Conservation (phyloP, 2,888 invertebrate genomes). For the Antheraea assamensis region DNA sequence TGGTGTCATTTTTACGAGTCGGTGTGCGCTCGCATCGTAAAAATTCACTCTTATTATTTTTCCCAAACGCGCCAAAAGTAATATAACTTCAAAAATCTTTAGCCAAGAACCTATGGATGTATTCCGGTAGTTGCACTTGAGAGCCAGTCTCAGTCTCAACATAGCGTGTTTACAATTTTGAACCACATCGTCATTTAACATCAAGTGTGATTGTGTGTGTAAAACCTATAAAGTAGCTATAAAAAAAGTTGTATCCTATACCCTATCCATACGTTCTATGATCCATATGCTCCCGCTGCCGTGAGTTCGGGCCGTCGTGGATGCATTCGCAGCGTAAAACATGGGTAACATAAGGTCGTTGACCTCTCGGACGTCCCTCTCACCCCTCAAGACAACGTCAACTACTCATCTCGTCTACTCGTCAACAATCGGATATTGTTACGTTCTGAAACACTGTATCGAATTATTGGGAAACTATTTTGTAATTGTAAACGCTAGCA, state of each 20-base stretch:
- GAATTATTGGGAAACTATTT: slow-evolving; percentile 38
- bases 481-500: slow-evolving; percentile 23
- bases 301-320: slow-evolving; percentile 31
- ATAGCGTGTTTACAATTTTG: no score
- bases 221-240: background rate
- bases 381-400: slow-evolving; percentile 21
- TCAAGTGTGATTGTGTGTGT: background rate
- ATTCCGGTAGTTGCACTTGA: background rate
- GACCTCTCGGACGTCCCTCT: slow-evolving; percentile 33
- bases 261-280: slow-evolving; percentile 15
- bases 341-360: slow-evolving; percentile 43
- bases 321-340: slow-evolving; percentile 60
- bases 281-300: slow-evolving; percentile 20
- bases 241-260: background rate
- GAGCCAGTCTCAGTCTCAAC: no score
- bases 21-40: no score
- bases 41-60: no score
- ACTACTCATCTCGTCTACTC: slow-evolving; percentile 9
- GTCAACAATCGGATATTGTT: slow-evolving; percentile 44
- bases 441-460: slow-evolving; percentile 41
- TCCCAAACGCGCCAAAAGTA: no score
- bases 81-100: slow-evolving; percentile 6
- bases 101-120: background rate
- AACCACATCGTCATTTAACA: background rate
- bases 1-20: no score